A percentile compares a stretch with the other conserved stretches of the same genome.
Conservation (phyloP, 2,797 vertebrate species). For the Gallirallus australis region DNA sequence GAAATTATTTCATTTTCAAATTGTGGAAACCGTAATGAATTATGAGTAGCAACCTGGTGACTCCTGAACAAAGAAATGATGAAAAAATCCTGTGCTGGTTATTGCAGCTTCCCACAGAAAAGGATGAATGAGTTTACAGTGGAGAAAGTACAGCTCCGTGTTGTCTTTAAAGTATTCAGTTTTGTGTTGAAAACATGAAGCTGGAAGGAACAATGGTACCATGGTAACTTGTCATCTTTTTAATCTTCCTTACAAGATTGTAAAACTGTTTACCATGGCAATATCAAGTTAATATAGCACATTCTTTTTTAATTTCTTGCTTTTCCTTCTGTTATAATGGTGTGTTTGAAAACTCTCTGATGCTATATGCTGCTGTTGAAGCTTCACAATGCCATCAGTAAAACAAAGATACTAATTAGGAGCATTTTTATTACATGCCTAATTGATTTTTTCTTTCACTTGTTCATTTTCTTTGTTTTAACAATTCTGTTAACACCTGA, state of each 20-base stretch:
- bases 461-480: slow-evolving; percentile 6
- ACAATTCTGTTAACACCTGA: neutral
- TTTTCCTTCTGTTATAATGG: neutral
- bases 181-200: slow-evolving; percentile 21
- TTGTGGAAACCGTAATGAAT: neutral
- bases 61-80: slow-evolving; percentile 2
- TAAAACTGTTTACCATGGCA: slow-evolving; percentile 35
- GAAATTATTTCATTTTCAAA: neutral
- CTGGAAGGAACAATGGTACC: slow-evolving; percentile 50
- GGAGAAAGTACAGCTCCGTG: neutral
- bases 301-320: slow-evolving; percentile 10
- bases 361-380: neutral
- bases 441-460: neutral
- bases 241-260: slow-evolving; percentile 31
- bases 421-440: neutral
- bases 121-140: slow-evolving; percentile 5
- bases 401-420: slow-evolving; percentile 1
- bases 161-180: slow-evolving; percentile 1
- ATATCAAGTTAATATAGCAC: slow-evolving; percentile 29
- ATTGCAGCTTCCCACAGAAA: neutral
- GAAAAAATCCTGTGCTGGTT: neutral
- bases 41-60: neutral
- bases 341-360: slow-evolving; percentile 20
- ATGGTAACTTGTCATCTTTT: slow-evolving; percentile 43
- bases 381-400: neutral